Evolutionary conservation across 2,113 vertebrate species (phyloP).

Genomic region (Thamnaconus septentrionalis): DNA sequence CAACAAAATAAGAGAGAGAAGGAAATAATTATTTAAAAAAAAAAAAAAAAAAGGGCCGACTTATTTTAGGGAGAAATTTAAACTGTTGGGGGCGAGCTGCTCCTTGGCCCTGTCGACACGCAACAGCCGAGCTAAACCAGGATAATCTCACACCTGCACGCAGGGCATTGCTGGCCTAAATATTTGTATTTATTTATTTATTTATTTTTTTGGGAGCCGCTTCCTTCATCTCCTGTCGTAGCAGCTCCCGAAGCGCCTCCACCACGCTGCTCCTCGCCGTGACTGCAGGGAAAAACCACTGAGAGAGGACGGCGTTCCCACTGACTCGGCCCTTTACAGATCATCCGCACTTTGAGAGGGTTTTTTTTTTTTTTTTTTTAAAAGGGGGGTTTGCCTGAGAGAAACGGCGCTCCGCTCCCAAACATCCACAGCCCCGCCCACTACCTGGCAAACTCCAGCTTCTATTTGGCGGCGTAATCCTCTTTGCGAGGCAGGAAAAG

Average conservation of each 20-base stretch:
- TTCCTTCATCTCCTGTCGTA: slow-evolving; percentile 22
- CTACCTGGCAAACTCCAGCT: slow-evolving; percentile 3
- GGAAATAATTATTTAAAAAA: too few species aligned
- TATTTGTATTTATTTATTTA: neutral
- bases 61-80: too few species aligned
- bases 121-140: slow-evolving; percentile 8
- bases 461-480: slow-evolving; percentile 47
- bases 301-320: slow-evolving; percentile 62
- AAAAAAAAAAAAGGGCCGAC: neutral
- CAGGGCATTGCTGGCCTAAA: slow-evolving; percentile 27
- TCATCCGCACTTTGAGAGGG: slow-evolving; percentile 57
- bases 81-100: neutral
- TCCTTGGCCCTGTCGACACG: neutral
- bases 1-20: too few species aligned
- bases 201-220: too few species aligned
- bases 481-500: slow-evolving; percentile 41
- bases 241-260: slow-evolving; percentile 14
- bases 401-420: slow-evolving; percentile 31
- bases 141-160: slow-evolving; percentile 36
- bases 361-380: slow-evolving; percentile 65
- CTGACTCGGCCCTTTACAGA: slow-evolving; percentile 50
- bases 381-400: slow-evolving; percentile 44
- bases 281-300: slow-evolving; percentile 49
- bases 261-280: slow-evolving; percentile 18
- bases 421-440: slow-evolving; percentile 22